phyloP scores from a whole-genome alignment of 2,888 invertebrate genomes.

The Sarcophaga caerulescens region DNA sequence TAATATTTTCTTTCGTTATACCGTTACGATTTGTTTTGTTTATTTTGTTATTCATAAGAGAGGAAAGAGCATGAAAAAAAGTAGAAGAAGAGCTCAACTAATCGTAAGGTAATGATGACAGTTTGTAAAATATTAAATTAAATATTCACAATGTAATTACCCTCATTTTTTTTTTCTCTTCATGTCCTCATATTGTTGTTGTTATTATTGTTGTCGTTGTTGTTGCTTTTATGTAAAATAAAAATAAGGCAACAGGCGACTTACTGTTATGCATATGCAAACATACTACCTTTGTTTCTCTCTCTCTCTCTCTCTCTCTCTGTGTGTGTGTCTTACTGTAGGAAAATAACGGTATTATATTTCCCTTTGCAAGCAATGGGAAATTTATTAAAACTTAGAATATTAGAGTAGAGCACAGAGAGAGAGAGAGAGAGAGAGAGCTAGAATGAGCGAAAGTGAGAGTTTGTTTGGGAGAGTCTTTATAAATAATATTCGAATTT shows the following conservation, averaged over 20 bases:
- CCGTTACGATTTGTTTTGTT: constrained; percentile 28
- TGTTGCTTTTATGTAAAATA: constrained; percentile 41
- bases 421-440: not conserved
- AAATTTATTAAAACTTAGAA: not conserved
- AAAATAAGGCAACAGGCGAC: constrained; percentile 67
- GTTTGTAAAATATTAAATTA: constrained; percentile 65
- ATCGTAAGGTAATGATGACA: constrained; percentile 62
- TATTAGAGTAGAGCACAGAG: not conserved
- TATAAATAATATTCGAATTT: constrained; percentile 41
- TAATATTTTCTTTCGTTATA: constrained; percentile 17
- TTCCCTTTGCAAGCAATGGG: constrained; percentile 16
- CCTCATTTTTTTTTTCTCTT: constrained; percentile 32
- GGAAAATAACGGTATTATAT: constrained; percentile 53
- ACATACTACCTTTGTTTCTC: not conserved
- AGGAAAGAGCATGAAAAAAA: not conserved
- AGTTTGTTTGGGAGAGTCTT: constrained; percentile 10
- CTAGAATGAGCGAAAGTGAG: not conserved
- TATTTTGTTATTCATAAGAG: constrained; percentile 54
- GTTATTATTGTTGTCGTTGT: constrained; percentile 5
- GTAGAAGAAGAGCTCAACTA: constrained; percentile 38
- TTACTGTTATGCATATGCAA: constrained; percentile 31
- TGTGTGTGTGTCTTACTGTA: not conserved
- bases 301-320: no score
- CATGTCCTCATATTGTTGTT: not conserved
- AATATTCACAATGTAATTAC: constrained; percentile 67